phyloP scores from a whole-genome alignment of 2,888 invertebrate species.

The Cephus nigrinus region DNA sequence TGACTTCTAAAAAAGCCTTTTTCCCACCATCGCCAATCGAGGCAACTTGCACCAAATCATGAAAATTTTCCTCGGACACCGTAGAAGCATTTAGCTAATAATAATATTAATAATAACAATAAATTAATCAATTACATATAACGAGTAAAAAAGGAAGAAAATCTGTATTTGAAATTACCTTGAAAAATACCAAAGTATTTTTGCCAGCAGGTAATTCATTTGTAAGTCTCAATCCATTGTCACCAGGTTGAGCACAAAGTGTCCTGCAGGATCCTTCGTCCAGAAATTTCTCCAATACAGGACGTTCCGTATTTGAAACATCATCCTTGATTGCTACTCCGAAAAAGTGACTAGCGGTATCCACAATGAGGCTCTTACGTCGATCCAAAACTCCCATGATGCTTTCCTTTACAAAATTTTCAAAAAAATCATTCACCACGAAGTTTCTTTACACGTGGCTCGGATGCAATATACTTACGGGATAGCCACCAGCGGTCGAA shows the following conservation, averaged over 20 bases:
- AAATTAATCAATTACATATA: background rate
- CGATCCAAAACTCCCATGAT: constrained; percentile 49
- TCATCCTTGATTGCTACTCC: constrained; percentile 30
- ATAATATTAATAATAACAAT: constrained; percentile 18
- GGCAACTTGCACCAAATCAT: constrained; percentile 57
- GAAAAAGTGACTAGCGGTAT: constrained; percentile 58
- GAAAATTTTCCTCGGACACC: constrained; percentile 58
- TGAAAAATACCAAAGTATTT: constrained; percentile 59
- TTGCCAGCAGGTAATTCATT: constrained; percentile 44
- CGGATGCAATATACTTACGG: too few relatives aligned
- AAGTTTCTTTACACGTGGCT: too few relatives aligned
- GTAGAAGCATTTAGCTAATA: constrained; percentile 42
- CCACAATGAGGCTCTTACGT: constrained; percentile 48
- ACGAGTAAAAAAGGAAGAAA: background rate
- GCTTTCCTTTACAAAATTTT: background rate
- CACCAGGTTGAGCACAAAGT: constrained; percentile 47
- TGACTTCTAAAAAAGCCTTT: constrained; percentile 51
- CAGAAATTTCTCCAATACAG: constrained; percentile 55
- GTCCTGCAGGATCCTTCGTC: constrained; percentile 51
- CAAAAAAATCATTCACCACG: too few relatives aligned
- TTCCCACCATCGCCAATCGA: constrained; percentile 51
- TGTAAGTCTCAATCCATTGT: constrained; percentile 42
- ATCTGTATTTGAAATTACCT: constrained; percentile 41
- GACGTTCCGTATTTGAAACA: constrained; percentile 25
- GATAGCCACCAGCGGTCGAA: too few relatives aligned